Percentiles rank a stretch among this genome's conserved stretches.
Conservation (phyloP, 2,888 invertebrate species). For the Pterostichus madidus region DNA sequence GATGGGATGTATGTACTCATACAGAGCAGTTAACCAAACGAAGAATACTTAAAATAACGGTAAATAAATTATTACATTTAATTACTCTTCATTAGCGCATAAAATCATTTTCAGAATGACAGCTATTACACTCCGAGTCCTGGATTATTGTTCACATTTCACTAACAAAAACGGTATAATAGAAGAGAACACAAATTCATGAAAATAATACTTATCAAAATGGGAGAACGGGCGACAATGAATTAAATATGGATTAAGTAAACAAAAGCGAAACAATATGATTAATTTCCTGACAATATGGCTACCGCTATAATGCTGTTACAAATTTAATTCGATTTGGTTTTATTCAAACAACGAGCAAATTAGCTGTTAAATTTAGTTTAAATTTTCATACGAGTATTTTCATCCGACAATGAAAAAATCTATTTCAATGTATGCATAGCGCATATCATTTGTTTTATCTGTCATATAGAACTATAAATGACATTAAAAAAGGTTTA, state of each 20-base stretch:
- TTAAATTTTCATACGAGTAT: slow-evolving; percentile 8
- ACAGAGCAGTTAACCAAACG: slow-evolving; percentile 24
- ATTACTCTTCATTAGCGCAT: slow-evolving; percentile 20
- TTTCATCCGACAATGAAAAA: slow-evolving; percentile 24
- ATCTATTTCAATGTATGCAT: not conserved
- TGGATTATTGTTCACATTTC: slow-evolving; percentile 23
- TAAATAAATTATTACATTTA: slow-evolving; percentile 6
- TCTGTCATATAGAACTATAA: not conserved
- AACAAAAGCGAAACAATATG: slow-evolving; percentile 52
- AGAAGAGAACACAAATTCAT: slow-evolving; percentile 26
- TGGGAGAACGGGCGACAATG: slow-evolving; percentile 2
- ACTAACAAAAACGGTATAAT: slow-evolving; percentile 6
- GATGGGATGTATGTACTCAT: not conserved
- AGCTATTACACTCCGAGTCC: not conserved
- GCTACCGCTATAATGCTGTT: slow-evolving; percentile 30
- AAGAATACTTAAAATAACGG: slow-evolving; percentile 14
- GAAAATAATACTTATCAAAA: slow-evolving; percentile 7
- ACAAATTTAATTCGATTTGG: slow-evolving; percentile 42
- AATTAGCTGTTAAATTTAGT: slow-evolving; percentile 34
- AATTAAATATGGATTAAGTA: slow-evolving; percentile 46
- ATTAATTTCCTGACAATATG: slow-evolving; percentile 38
- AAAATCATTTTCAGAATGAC: slow-evolving; percentile 16
- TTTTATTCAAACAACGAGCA: slow-evolving; percentile 29
- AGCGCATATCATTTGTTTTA: not conserved
- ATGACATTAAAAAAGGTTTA: too few relatives aligned